Base-by-base conservation (phyloP, 2,113 vertebrate genomes). In the Atherinomorus stipes region DNA sequence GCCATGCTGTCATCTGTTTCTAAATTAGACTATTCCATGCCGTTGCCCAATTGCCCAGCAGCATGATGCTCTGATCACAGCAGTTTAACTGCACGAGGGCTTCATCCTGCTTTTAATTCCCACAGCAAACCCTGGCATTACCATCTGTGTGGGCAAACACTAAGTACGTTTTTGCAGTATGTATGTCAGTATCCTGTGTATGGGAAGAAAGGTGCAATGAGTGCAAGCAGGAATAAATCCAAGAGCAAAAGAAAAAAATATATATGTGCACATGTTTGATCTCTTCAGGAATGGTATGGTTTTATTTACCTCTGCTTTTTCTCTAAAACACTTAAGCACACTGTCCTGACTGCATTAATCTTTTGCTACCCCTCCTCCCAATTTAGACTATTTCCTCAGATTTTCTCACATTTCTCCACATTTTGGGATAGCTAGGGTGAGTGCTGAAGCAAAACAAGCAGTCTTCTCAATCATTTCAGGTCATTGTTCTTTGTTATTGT, bases 41-140 rank as follows among this genome's bases (percentile, higher is more conserved):
- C 68, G 50, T 71, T 89, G 79, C 84, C 84, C 89, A 91, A 88
- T 88, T 89, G 81, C 87, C 90, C 81, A 83, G 59, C 38, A 88
- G 89, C 83, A 56, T 47, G 63, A 79, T 71, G 58, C 75, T 67
- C 53, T 64, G 80, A 63, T 64, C 25, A 23, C 76, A 65, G 70
- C 28, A 69, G 62, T 85, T 78, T 64, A 69, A 59, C 72, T 64
- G 67, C 65, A 64, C 8, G 40, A 74, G 58, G 57, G 69, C 65
- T 74, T 74, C 72, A 37, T 58, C 56, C 21, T 74, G 74, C 76
- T 66, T 84, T 68, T 63, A 71, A 74, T 79, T 68, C 77, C 71
- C 38, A 69, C 47, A 57, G 11, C 72, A 73, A 83, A 78, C 40
- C 59, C 54, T 10, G 10, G 37, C 42, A 25, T 67, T 44, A 51